Evolutionary conservation across 2,888 invertebrate genomes (phyloP), one percentile per base, ranked within the genome.

Genomic region (Galeruca laticollis): DNA sequence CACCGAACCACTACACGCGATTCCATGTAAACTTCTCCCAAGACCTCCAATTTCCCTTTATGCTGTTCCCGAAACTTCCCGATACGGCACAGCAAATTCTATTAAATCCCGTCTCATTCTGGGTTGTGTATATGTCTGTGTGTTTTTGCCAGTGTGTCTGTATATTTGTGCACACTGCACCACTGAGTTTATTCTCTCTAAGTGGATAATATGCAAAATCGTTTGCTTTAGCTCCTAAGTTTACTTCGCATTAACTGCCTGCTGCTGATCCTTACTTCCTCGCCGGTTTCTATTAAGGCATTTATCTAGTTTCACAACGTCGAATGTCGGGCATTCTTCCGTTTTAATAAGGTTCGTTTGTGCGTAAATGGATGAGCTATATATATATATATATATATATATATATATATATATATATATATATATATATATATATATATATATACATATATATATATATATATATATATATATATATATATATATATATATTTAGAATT

Each of bases 201-300:
- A 73, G 70, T 73, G 70, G 73, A 69, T 73, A 73, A 73, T 73
- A 70, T 73, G 73, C 68, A 73, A 73, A 73, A 71, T 59, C 66
- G 56, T 56, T 65, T 54, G 60, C 56, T 73, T 73, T 73, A 73
- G 64, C 68, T 56, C 35, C 61, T 67, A 67, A 73, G 57, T 73
- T 68, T 70, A 70, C 66, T 67, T 62, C 57, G 57, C 61, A 62
- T 57, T 63, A 69, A 63, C 49, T 63, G 47, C 54, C 54, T 54
- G 64, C 20, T 33, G 61, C 64, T 60, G 65, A 65, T 70, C 65
- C 63, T 54, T 52, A 51, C 18, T n/a, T 52, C 52, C 47, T 18
- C 47, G 9, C 47, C 18, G 47, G 6, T 15, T 47, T 47, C 47
- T 18, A 47, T 49, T 37, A 35, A 40, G 11, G 56, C 60, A 61